Evolutionary conservation across 2,797 vertebrate species (phyloP), one percentile per base, ranked within the genome.

Genomic region (Sitta carolinensis): DNA sequence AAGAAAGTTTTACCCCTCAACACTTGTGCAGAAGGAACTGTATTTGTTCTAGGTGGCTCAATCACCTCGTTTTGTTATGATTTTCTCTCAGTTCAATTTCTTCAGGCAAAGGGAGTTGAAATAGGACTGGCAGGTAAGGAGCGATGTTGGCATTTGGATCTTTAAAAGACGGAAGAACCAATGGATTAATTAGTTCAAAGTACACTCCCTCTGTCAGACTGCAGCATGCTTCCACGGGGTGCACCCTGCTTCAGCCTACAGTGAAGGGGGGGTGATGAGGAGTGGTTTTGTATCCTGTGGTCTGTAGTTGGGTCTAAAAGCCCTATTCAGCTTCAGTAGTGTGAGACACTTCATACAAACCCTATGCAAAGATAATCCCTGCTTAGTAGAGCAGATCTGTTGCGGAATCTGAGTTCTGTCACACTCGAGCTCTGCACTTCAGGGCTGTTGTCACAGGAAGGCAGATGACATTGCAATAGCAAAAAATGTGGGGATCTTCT

Each of bases 1-100:
- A 63, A 75, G 50, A 70, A 94, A 93, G 43, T 96, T 96, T 92
- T 87, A 85, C n/a, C 62, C 40, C 42, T 95, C 68, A 68, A 54
- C 85, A 73, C 85, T 83, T 89, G 62, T 80, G 78, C 42, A 57
- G 63, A 83, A 87, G 47, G 32, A 93, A 29, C 52, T 72, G 42
- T 59, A 16, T 90, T 89, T 94, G 51, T 90, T 92, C 66, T 81
- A 66, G 76, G 48, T 91, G 51, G 50, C 20, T 68, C 87, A 82
- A 94, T 92, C 84, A 82, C 38, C 57, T 89, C 0, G 0, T 84
- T 96, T 95, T 90, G 67, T 84, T 90, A 42, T 47, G 38, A 87
- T 85, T 51, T 10, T 63, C 64, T 47, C 16, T 62, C 72, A 34
- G 27, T 58, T 84, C 32, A 57, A 36, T 68, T 83, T 64, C 58